phyloP scores from a whole-genome alignment of 2,113 vertebrate species.

The Zosterops lateralis region DNA sequence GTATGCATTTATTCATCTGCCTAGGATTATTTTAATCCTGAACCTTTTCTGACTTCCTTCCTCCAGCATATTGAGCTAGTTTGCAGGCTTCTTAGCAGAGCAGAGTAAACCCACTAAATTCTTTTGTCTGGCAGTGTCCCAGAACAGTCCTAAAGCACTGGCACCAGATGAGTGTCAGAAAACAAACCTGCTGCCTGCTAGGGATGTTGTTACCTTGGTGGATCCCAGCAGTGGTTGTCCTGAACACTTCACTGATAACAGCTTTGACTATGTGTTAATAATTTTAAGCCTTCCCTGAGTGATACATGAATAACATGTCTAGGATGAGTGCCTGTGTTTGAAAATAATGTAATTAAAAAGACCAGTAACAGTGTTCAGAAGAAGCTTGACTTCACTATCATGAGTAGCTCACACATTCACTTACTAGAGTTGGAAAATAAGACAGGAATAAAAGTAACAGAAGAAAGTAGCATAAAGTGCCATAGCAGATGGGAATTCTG shows the following conservation, averaged over 20 bases:
- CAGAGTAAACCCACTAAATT: not conserved
- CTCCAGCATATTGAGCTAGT: not conserved
- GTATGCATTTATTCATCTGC: not conserved
- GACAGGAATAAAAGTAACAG: not conserved
- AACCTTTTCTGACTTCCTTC: not conserved
- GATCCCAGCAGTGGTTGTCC: not conserved
- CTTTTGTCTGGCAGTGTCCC: not conserved
- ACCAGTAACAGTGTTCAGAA: not conserved
- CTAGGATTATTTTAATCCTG: slow-evolving; percentile 6
- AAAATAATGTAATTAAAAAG: not conserved
- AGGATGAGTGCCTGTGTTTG: not conserved
- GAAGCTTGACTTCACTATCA: not conserved
- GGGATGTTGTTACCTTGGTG: not conserved
- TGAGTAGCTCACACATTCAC: not conserved
- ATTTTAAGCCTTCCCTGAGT: not conserved
- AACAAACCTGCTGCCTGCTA: not conserved
- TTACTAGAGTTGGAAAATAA: not conserved
- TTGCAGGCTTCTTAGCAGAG: not conserved
- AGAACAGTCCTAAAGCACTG: not conserved
- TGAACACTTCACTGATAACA: not conserved
- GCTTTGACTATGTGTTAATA: not conserved
- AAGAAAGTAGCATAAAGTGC: not conserved
- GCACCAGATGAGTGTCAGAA: not conserved
- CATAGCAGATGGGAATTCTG: not conserved
- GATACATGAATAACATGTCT: not conserved